Evolutionary conservation across 2,888 invertebrate species (phyloP), one percentile per base, ranked within the genome.

Genomic region (Morpho deidamia): DNA sequence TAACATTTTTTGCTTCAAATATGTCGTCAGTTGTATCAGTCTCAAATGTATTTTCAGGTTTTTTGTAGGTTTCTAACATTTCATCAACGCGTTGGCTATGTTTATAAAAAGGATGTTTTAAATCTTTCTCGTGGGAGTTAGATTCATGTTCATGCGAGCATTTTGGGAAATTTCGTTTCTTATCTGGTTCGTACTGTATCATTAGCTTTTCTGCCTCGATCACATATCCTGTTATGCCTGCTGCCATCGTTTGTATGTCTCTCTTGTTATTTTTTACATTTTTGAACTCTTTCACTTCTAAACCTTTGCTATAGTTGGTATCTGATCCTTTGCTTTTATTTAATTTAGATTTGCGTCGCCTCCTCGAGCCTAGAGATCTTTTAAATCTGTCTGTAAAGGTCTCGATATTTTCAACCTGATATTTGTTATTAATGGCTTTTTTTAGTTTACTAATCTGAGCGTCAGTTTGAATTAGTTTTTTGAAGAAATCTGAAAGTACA

Each of bases 61-160:
- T 48, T 35, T 12, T 37, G 38, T 14, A 40, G 7, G 34, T 50
- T 45, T 41, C 14, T n/a, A 41, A 3, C 71, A 72, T 8, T 10
- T 81, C 70, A n/a, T 83, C 83, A 1, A 83, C 43, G 37, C 70
- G 65, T 60, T 83, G 79, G 0, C 75, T 71, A 35, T 81, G 76
- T 54, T 83, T 76, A 32, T 80, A 80, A 44, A 76, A 84, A 0
- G 83, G 82, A 63, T 83, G 78, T 37, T 79, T 81, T 0, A 78
- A 44, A 47, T 78, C 65, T 35, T 72, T 71, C 44, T 83, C 83
- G 23, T 81, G 76, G 0, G 71, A 64, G 43, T 77, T 76, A 0
- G 66, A 64, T 0, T 78, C 76, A 56, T 74, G 73, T 0, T 56
- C 51, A 39, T 85, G 82, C 0, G 80, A 77, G 9, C 81, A 81